Percentiles rank a stretch among this genome's conserved stretches.
Evolutionary conservation across 2,888 invertebrate genomes (phyloP).

Genomic region (Cheilosia vernalis): DNA sequence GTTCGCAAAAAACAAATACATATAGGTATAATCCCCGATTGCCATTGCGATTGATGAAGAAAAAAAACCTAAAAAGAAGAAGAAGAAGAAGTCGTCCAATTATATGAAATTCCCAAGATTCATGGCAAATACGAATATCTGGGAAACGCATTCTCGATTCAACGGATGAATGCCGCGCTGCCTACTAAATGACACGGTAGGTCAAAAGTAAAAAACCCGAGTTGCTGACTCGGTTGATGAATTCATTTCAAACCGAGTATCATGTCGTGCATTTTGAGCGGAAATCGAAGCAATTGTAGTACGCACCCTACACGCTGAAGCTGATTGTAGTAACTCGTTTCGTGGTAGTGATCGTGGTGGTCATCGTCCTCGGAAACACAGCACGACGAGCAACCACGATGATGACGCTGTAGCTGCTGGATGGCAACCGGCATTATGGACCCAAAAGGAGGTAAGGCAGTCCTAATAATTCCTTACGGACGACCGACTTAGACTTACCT

Average conservation of each 20-base stretch:
- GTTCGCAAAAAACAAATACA: constrained; percentile 34
- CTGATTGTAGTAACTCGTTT: constrained; percentile 11
- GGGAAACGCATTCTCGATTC: constrained; percentile 40
- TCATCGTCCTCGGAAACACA: constrained; percentile 28
- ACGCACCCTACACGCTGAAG: constrained; percentile 47
- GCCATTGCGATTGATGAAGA: constrained; percentile 11
- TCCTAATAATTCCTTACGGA: constrained; percentile 40
- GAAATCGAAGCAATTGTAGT: constrained; percentile 36
- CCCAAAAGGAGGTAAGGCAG: constrained; percentile 17
- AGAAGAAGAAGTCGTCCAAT: constrained; percentile 38
- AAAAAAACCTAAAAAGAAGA: constrained; percentile 1
- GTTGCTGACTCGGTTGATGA: constrained; percentile 48
- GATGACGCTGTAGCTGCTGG: constrained; percentile 36
- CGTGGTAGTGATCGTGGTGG: constrained; percentile 18
- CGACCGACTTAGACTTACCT: constrained; percentile 47
- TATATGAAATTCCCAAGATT: constrained; percentile 47
- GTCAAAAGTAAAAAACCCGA: constrained; percentile 43
- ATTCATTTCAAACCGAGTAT: constrained; percentile 56
- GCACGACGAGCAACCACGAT: constrained; percentile 26
- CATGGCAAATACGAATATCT: constrained; percentile 6
- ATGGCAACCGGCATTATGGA: constrained; percentile 38
- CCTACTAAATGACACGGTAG: constrained; percentile 60
- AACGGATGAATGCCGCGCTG: constrained; percentile 40
- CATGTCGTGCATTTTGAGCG: constrained; percentile 19
- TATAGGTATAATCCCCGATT: constrained; percentile 34